These are phyloP conservation scores for Conops quadrifasciatus DNA, from an alignment of 2,888 invertebrate species.

Conservation along the genomic window DNA sequence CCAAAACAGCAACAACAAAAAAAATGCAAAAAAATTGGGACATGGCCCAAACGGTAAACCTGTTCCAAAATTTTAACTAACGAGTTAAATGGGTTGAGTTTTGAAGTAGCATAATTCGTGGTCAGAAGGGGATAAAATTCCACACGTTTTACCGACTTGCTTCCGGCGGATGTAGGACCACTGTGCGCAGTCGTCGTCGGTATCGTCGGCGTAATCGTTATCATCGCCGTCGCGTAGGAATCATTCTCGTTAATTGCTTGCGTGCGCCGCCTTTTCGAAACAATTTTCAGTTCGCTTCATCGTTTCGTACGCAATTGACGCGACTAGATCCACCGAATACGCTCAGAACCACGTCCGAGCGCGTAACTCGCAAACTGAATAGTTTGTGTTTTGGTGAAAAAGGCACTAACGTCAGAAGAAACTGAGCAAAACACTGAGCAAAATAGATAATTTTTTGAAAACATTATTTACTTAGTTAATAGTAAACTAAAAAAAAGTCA, in stretches of 20 bases:
- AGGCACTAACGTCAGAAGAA: neutral
- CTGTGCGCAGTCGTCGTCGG: neutral
- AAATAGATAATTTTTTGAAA: neutral
- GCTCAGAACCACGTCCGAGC: conserved; percentile 13
- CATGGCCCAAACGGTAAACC: no score
- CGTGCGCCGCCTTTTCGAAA: conserved; percentile 4
- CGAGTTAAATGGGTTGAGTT: no score
- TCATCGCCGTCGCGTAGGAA: conserved; percentile 21
- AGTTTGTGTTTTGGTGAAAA: neutral
- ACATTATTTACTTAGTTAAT: neutral
- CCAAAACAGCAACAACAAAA: no score
- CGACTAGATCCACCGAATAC: neutral
- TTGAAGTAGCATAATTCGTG: no score
- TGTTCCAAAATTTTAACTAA: no score
- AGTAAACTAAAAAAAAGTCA: neutral
- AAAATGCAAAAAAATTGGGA: no score
- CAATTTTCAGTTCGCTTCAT: conserved; percentile 26
- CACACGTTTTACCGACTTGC: no score
- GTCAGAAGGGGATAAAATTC: no score
- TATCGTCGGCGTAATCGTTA: neutral
- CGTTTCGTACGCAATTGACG: conserved; percentile 28
- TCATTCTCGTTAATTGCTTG: conserved; percentile 27
- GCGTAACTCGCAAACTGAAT: conserved; percentile 3
- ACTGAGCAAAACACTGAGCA: neutral
- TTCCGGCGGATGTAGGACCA: no score